Base-by-base conservation (phyloP, 2,888 invertebrate genomes). In the Melanostoma mellinum region DNA sequence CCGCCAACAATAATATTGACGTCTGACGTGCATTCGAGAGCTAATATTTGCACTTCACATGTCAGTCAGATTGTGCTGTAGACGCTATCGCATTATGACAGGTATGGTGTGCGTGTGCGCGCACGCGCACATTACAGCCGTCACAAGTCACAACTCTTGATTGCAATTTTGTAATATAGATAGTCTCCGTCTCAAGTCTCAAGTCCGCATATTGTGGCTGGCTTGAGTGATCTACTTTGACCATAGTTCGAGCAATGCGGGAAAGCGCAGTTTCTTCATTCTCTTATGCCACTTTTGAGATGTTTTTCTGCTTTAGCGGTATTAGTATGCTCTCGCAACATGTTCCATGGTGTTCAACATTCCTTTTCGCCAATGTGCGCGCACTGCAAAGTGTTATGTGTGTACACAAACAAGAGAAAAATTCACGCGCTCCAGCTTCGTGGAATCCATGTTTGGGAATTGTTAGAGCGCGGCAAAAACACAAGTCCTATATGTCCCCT, bases 21-120 rank as follows among this genome's bases (percentile, higher is more conserved):
- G 84, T 79, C 84, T 84, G 84, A 84, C 84, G 84, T 67, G 79
- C 73, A 79, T 79, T 79, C 60, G 48, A 36, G 35, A 60, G 60
- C 69, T 67, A 84, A 84, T 84, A 84, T 84, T 84, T 84, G 67
- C 71, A 72, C 67, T 84, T 84, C 79, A 79, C 84, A 79, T 84
- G 75, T 84, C 84, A 84, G 84, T 79, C 74, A 69, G 65, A 65
- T 48, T 60, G 55, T 56, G 42, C 9, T 58, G 33, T 74, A 42
- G 52, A 53, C 40, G 44, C 84, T 65, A 71, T 75, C 79, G 61
- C 63, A 69, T 65, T 73, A 63, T 78, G 77, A 73, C 77, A 63
- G 68, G 56, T 53, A 48, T 38, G 10, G 35, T 74, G 40, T 42
- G 44, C 48, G 50, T 56, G 52, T 71, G 48, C 55, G 68, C 50